A percentile compares a stretch with the other conserved stretches of the same genome.
phyloP scores from a whole-genome alignment of 2,113 vertebrate species.

The Etheostoma spectabile region DNA sequence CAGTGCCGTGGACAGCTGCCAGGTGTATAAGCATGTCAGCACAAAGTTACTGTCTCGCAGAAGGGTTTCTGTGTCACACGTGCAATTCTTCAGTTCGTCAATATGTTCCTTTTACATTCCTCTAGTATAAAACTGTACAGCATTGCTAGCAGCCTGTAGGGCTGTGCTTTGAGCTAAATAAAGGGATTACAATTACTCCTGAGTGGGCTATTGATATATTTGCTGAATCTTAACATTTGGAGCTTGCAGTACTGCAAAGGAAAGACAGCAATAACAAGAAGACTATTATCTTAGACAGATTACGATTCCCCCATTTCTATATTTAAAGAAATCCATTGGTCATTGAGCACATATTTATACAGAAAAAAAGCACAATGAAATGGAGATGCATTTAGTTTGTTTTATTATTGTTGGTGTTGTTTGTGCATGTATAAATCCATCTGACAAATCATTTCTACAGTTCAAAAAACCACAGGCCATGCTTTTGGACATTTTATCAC shows the following conservation, averaged over 20 bases:
- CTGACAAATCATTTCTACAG: background rate
- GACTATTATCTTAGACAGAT: background rate
- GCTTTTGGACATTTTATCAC: background rate
- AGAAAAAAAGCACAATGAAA: background rate
- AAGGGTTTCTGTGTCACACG: background rate
- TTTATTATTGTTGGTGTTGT: slow-evolving; percentile 24
- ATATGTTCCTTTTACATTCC: background rate
- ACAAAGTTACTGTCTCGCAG: background rate
- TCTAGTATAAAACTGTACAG: background rate
- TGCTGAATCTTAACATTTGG: background rate
- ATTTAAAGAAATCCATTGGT: background rate
- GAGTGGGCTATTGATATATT: background rate
- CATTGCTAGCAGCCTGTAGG: background rate
- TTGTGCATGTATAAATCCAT: background rate
- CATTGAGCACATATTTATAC: background rate
- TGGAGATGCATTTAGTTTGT: background rate
- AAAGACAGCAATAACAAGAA: background rate
- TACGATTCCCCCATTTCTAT: background rate
- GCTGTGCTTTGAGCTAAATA: background rate
- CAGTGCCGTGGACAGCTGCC: background rate
- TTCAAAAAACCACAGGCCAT: background rate
- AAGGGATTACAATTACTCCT: background rate
- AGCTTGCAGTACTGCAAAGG: background rate
- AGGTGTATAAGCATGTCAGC: slow-evolving; percentile 9
- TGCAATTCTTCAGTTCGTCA: background rate